Evolutionary conservation across 2,797 vertebrate species (phyloP).

Genomic region (Pipistrellus pipistrellus): DNA sequence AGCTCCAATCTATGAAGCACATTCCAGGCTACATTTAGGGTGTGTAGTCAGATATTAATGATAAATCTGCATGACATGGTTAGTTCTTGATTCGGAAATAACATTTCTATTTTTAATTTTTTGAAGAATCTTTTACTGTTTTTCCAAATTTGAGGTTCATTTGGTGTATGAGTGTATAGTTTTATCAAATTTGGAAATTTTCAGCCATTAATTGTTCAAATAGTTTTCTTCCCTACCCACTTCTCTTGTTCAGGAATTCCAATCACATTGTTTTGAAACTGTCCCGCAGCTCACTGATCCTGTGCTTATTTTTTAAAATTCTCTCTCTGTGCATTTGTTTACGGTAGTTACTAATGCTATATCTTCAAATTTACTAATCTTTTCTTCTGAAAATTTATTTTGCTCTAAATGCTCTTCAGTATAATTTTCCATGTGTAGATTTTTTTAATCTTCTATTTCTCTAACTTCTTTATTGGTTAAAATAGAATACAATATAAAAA

Average conservation of each 20-base stretch:
- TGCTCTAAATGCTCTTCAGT: neutral
- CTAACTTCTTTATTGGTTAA: neutral
- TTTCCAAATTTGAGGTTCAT: neutral
- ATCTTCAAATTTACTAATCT: neutral
- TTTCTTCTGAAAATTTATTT: neutral
- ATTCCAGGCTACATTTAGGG: neutral
- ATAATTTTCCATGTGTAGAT: neutral
- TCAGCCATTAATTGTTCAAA: neutral
- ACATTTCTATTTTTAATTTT: neutral
- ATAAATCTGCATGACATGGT: neutral
- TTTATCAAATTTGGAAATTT: neutral
- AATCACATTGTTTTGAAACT: neutral
- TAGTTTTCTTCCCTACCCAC: neutral
- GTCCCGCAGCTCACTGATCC: neutral
- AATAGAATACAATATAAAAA: neutral
- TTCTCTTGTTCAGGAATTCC: neutral
- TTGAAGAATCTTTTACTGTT: neutral
- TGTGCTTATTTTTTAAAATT: neutral
- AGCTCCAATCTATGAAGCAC: neutral
- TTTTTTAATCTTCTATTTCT: neutral
- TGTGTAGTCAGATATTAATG: neutral
- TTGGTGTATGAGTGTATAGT: neutral
- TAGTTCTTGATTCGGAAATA: neutral
- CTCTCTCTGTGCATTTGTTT: neutral
- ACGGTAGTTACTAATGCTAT: neutral